phyloP scores from a whole-genome alignment of 2,113 vertebrate genomes.

The Mesembrinibis cayennensis region DNA sequence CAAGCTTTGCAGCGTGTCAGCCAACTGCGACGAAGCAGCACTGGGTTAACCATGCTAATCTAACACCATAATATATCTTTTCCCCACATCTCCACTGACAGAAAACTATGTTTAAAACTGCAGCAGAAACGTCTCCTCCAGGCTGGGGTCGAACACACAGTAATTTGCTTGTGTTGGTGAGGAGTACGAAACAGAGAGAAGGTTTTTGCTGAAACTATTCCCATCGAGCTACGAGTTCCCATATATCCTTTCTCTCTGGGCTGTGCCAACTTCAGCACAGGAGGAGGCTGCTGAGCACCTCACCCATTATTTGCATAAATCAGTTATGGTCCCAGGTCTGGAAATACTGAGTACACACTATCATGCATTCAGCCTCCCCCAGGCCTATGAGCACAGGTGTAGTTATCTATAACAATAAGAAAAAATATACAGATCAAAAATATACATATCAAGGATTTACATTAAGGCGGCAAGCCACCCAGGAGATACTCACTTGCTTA shows the following conservation, averaged over 20 bases:
- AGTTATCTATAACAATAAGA: background rate
- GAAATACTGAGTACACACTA: background rate
- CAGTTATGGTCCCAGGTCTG: background rate
- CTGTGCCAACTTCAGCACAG: background rate
- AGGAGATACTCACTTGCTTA: too few relatives aligned
- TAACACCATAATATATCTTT: background rate
- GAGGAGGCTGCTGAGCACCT: background rate
- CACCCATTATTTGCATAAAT: background rate
- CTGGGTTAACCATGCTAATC: background rate
- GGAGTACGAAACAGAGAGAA: background rate
- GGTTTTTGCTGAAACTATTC: background rate
- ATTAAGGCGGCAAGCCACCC: background rate
- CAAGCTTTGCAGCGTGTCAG: accelerated
- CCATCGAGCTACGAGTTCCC: background rate
- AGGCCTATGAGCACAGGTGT: background rate
- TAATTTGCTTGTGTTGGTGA: background rate
- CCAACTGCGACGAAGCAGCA: background rate
- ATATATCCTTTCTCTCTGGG: background rate
- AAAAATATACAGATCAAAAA: background rate
- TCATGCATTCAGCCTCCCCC: background rate
- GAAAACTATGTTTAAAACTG: background rate
- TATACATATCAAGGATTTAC: background rate
- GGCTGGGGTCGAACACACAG: background rate
- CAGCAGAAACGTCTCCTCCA: background rate
- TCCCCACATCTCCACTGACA: background rate